Conservation (phyloP, 53 echinoderm and acorn worm species). For the Zoroaster sp. region DNA sequence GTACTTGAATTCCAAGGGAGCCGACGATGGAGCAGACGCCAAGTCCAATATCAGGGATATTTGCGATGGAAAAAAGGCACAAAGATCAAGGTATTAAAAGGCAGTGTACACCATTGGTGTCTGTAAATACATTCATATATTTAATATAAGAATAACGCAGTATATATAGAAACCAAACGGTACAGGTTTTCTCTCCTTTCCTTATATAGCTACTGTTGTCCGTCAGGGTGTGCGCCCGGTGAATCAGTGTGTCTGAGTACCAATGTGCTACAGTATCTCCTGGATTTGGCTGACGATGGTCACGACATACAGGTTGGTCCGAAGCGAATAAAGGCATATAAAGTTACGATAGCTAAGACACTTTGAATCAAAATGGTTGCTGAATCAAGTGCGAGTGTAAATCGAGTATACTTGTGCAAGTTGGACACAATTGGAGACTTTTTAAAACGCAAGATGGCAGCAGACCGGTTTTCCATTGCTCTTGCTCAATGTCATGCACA, state of each 20-base stretch:
- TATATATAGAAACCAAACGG: background rate
- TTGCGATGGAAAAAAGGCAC: slow-evolving; percentile 55
- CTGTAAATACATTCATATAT: background rate
- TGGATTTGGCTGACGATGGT: slow-evolving; percentile 43
- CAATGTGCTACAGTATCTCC: slow-evolving; percentile 51
- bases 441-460: no score
- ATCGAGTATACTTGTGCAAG: no score
- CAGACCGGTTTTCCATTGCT: no score
- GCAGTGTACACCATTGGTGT: no score
- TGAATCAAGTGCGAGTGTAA: no score
- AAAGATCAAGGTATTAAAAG: slow-evolving; percentile 55
- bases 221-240: slow-evolving; percentile 67
- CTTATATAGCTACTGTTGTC: slow-evolving; percentile 64
- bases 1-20: slow-evolving; percentile 44
- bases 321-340: no score
- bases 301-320: slow-evolving; percentile 54
- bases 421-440: no score
- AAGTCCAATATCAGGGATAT: slow-evolving; percentile 65
- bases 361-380: no score
- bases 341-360: no score
- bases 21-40: slow-evolving; percentile 66
- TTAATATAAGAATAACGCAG: no score
- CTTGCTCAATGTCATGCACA: no score
- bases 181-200: background rate
- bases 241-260: slow-evolving; percentile 48